Base-by-base conservation (phyloP, 2,888 invertebrate species). In the Stomorhina lunata region DNA sequence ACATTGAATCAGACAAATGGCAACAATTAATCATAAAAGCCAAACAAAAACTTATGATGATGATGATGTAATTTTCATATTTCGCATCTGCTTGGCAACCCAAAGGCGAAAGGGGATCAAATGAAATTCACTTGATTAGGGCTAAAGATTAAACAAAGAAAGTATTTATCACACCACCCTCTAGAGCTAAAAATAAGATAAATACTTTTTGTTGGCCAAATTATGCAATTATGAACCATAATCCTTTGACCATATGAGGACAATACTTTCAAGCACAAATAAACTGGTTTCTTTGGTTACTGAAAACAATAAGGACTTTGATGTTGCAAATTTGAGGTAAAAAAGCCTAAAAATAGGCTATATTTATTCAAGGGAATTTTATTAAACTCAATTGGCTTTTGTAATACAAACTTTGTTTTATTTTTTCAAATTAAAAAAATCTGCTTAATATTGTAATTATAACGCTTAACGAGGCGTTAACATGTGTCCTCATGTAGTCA, bases 381-480 rank as follows among this genome's bases (percentile, higher is more conserved):
- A 32, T 25, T 15, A 32, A 77, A 34, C 43, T 40, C 50, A 77
- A 77, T 61, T 53, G 77, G 43, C 73, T 32, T 65, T 55, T 75
- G 29, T 59, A 15, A 37, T 50, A 15, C 17, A 50, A 53, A 63
- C 20, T 27, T 45, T 57, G 12, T 55, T 78, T 63, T 57, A 9
- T 34, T 43, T 12, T 25, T 45, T 22, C 50, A 34, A 37, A 63
- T 43, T n/a, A n/a, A 69, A 69, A 77, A 76, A 77, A 72, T 77
- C 71, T 72, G 77, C 72, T 81, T 81, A 81, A 81, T 81, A 81
- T 72, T 81, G 86, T 88, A 88, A 88, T 88, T 87, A 88, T 88
- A 83, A 85, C 87, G 86, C 79, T 85, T 86, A 88, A 84, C 87
- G 86, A 86, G 86, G 87, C 88, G 86, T 87, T 84, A 86, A 86